phyloP scores from a whole-genome alignment of 1,140 invertebrate genomes.

The Caenorhabditis brenneri region DNA sequence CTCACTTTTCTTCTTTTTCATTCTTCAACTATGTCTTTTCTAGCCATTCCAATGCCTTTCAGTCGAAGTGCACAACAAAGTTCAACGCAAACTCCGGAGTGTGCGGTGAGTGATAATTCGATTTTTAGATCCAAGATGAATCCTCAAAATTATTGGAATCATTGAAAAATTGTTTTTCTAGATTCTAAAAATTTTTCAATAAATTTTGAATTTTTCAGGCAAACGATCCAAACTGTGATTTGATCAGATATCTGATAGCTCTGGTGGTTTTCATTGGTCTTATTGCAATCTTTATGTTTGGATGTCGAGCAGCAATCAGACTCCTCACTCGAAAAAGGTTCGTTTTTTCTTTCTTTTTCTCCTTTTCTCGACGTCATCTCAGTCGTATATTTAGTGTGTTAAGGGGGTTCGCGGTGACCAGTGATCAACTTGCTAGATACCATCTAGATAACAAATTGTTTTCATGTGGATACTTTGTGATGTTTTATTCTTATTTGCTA shows the following conservation, averaged over 20 bases:
- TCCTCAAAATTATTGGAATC: neutral
- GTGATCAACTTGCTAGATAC: neutral
- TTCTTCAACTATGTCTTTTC: neutral
- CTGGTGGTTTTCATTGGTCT: neutral
- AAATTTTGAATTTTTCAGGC: neutral
- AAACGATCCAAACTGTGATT: slow-evolving; percentile 11
- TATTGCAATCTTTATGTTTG: neutral
- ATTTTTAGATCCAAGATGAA: too few relatives aligned
- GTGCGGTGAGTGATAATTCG: neutral
- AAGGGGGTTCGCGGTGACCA: neutral
- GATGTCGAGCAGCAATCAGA: neutral
- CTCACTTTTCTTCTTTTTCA: neutral
- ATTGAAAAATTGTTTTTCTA: neutral
- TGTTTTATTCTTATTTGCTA: neutral
- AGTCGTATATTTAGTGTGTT: too few relatives aligned
- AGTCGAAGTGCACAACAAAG: neutral
- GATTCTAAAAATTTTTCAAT: neutral
- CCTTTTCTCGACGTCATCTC: too few relatives aligned
- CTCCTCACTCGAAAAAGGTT: neutral
- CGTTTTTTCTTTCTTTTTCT: neutral
- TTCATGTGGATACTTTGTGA: neutral
- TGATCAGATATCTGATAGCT: neutral
- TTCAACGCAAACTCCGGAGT: neutral
- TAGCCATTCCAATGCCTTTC: neutral
- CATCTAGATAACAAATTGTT: neutral